Conservation (phyloP, 1,140 invertebrate genomes). For the Aporrectodea caliginosa region DNA sequence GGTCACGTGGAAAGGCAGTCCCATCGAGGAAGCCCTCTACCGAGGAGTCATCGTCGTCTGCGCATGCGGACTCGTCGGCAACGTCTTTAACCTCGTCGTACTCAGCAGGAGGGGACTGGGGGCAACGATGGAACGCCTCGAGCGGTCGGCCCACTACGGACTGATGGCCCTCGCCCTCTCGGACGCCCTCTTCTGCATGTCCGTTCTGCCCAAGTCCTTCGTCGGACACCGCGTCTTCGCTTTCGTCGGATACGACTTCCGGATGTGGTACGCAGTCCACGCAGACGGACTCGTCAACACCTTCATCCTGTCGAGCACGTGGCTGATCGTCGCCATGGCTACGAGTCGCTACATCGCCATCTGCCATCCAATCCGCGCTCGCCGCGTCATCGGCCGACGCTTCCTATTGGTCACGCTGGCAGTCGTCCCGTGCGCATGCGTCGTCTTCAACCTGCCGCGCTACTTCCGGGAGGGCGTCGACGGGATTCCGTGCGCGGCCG, state of each 20-base stretch:
- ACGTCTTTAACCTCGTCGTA: not conserved
- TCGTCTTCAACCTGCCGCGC: not conserved
- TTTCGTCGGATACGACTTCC: not conserved
- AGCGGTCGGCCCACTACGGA: not conserved
- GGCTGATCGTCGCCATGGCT: not conserved
- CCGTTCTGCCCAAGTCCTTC: not conserved
- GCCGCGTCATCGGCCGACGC: slow-evolving; percentile 10
- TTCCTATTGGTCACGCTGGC: not conserved
- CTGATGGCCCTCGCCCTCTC: not conserved
- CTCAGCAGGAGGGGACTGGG: not conserved
- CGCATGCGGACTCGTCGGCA: not conserved
- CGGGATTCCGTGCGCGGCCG: slow-evolving; percentile 16
- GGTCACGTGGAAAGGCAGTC: too few relatives aligned
- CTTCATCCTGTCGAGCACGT: not conserved
- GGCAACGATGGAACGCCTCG: not conserved
- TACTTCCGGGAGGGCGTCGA: not conserved
- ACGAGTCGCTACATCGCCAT: not conserved
- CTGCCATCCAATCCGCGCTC: not conserved
- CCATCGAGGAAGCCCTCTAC: not conserved
- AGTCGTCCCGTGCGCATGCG: slow-evolving; percentile 27
- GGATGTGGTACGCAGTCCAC: not conserved
- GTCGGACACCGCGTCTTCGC: not conserved
- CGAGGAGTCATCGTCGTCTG: not conserved
- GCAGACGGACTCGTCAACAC: not conserved
- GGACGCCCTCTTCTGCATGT: not conserved